Evolutionary conservation across 2,113 vertebrate genomes (phyloP), one percentile per base, ranked within the genome.

Genomic region (Macrotis lagotis): DNA sequence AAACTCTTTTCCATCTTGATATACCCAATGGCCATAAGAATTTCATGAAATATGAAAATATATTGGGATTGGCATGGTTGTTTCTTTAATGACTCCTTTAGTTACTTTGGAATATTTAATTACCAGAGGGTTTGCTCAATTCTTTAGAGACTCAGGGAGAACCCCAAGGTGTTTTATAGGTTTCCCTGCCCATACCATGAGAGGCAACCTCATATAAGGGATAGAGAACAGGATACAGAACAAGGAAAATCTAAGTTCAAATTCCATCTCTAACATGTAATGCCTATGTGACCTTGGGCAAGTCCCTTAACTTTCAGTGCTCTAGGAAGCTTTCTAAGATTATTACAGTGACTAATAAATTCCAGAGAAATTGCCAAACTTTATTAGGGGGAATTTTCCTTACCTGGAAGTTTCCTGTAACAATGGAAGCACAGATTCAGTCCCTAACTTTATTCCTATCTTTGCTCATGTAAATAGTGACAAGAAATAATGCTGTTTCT

Each of bases 1-100:
- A 90, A 50, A 89, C 91, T 94, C 94, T 97, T 93, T 93, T 50
- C 12, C 48, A 91, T 94, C 95, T 96, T 50, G 92, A 93, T 96
- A 24, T 83, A 83, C 37, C 37, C 16, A 83, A 83, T 44, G 66
- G 16, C 66, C 66, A n/a, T 1, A 83, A 1, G n/a, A 83, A 44
- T 83, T 83, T 83, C 66, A 83, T 44, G n/a, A 44, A 19, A 44
- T 83, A 83, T 83, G n/a, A 44, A 83, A 83, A 83, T 44, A 83
- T 83, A 19, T 83, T 83, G 66, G 66, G 66, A 83, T 83, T 83
- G 66, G 37, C 26, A 83, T 83, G 24, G n/a, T 83, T 83, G 66
- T 83, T 83, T 44, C n/a, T 44, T 83, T 83, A 83, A 83, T 44
- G n/a, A 83, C 24, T 44, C 19, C n/a, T 83, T 83, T 19, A 44